Evolutionary conservation across 2,888 invertebrate genomes (phyloP).

Genomic region (Thymelicus acteon): DNA sequence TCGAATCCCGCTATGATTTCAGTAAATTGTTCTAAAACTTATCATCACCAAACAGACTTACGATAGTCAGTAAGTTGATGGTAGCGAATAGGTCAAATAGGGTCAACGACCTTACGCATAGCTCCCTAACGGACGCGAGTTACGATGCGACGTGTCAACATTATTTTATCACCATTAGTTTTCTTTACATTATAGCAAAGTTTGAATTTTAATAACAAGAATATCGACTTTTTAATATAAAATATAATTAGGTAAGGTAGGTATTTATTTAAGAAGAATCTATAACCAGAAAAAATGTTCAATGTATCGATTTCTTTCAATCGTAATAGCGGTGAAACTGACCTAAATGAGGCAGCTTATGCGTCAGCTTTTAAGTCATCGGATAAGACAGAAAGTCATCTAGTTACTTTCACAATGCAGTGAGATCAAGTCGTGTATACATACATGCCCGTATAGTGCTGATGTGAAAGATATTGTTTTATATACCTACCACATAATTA

Average conservation of each 20-base stretch:
- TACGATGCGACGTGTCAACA: conserved; percentile 1
- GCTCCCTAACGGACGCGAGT: conserved; percentile 21
- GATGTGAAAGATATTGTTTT: neutral
- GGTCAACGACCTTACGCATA: conserved; percentile 19
- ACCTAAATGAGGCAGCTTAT: conserved; percentile 12
- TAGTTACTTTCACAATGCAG: conserved; percentile 39
- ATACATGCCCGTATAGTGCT: neutral
- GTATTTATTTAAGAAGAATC: no score
- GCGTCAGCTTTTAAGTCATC: conserved; percentile 14
- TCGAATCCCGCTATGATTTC: no score
- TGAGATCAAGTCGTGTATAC: no score
- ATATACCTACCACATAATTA: neutral
- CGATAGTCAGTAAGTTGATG: conserved; percentile 15
- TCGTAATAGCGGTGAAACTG: conserved; percentile 3
- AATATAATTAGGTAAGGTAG: no score
- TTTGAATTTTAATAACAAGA: no score
- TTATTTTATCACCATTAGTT: neutral
- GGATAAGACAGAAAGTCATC: conserved; percentile 37
- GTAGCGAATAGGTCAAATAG: neutral
- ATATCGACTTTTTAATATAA: no score
- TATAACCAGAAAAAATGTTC: neutral
- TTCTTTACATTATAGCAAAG: no score
- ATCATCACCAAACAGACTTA: neutral
- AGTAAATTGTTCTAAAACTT: neutral
- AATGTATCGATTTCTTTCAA: conserved; percentile 4